phyloP scores from a whole-genome alignment of 2,888 invertebrate genomes.

The Nephrotoma flavescens region DNA sequence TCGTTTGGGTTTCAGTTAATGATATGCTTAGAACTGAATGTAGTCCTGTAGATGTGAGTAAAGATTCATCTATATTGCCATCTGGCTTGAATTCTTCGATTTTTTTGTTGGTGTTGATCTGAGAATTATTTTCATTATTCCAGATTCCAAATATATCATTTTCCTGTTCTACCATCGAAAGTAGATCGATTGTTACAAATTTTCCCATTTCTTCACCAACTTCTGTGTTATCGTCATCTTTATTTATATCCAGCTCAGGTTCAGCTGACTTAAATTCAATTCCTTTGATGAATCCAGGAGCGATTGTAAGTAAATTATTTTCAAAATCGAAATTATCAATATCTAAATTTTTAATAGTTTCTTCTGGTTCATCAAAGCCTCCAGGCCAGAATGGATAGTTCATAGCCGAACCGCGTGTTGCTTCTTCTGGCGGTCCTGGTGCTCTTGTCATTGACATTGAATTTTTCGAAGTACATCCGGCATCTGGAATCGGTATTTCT shows the following conservation, averaged over 20 bases:
- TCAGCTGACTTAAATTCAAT: constrained; percentile 33
- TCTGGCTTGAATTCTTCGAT: background rate
- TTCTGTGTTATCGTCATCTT: constrained; percentile 15
- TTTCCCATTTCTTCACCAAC: constrained; percentile 11
- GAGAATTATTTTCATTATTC: constrained; percentile 10
- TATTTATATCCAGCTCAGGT: constrained; percentile 19
- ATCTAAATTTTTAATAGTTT: constrained; percentile 31
- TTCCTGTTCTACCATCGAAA: constrained; percentile 24
- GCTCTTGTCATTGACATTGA: constrained; percentile 67
- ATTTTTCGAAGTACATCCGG: constrained; percentile 51
- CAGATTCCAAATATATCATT: constrained; percentile 27
- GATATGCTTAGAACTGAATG: constrained; percentile 27
- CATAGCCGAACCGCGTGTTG: constrained; percentile 58
- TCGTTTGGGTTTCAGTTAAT: constrained; percentile 29
- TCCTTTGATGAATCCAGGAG: constrained; percentile 52
- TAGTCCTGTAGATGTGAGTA: constrained; percentile 23
- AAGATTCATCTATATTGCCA: constrained; percentile 19
- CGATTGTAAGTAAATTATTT: constrained; percentile 35
- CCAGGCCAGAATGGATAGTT: constrained; percentile 84
- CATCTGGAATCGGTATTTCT: constrained; percentile 41
- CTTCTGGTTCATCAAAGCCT: constrained; percentile 48
- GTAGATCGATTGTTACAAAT: constrained; percentile 22
- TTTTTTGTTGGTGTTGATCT: background rate
- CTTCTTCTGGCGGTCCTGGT: constrained; percentile 54
- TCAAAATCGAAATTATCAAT: constrained; percentile 32